phyloP scores from a whole-genome alignment of 2,113 vertebrate genomes.

The Piprites chloris region DNA sequence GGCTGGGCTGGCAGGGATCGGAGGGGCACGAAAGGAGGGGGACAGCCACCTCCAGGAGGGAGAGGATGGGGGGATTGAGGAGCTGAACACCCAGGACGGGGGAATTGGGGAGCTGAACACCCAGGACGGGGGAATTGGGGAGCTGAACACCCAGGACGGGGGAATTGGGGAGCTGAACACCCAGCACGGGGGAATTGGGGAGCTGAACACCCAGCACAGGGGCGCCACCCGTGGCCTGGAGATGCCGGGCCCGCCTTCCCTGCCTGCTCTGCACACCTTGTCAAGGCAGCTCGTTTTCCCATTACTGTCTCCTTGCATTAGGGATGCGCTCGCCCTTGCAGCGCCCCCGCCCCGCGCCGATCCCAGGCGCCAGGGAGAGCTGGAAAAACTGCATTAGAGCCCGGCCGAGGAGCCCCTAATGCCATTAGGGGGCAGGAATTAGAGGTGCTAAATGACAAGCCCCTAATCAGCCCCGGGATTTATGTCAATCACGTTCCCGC shows the following conservation, averaged over 20 bases:
- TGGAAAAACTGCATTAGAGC: constrained; percentile 53
- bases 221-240: rapidly evolving
- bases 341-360: not conserved
- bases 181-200: too few species aligned
- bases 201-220: rapidly evolving
- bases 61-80: not conserved
- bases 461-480: constrained; percentile 12
- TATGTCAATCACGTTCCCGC: not conserved
- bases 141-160: too few species aligned
- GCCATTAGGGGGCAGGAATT: constrained; percentile 22
- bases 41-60: rapidly evolving
- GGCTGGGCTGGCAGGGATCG: not conserved
- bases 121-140: too few species aligned
- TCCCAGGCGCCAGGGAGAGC: constrained; percentile 43
- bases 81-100: too few species aligned
- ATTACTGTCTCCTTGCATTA: constrained; percentile 34
- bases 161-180: too few species aligned
- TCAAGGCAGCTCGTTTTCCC: not conserved
- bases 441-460: constrained; percentile 50
- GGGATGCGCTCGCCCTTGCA: not conserved
- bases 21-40: not conserved
- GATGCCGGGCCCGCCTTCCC: rapidly evolving
- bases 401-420: constrained; percentile 9
- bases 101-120: not conserved
- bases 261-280: not conserved